Conservation (phyloP, 2,888 invertebrate genomes). For the Chrysopilus asiliformis region DNA sequence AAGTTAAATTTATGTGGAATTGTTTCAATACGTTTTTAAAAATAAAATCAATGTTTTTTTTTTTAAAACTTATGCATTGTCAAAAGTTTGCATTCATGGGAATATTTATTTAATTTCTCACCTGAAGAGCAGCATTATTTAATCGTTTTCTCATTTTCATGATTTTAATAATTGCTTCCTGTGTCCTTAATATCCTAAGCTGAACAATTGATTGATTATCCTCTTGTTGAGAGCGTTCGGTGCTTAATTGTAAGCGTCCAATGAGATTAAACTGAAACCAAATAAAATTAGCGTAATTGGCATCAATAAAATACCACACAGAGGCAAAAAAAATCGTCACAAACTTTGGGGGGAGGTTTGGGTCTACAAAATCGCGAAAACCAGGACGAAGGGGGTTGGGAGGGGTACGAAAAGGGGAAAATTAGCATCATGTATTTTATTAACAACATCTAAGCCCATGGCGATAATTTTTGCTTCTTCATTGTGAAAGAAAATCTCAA, state of each 20-base stretch:
- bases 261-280: constrained; percentile 67
- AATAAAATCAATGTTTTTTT: constrained; percentile 5
- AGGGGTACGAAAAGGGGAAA: too few species aligned
- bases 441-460: too few species aligned
- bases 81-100: neutral
- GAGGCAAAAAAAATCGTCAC: neutral
- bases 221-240: constrained; percentile 89
- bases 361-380: too few species aligned
- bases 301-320: neutral
- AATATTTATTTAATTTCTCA: constrained; percentile 23
- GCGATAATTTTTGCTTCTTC: too few species aligned
- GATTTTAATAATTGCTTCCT: constrained; percentile 99
- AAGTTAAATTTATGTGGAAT: too few species aligned
- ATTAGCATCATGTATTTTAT: too few species aligned
- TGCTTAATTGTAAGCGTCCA: constrained; percentile 87
- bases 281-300: constrained; percentile 6
- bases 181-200: constrained; percentile 77
- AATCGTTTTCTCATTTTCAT: constrained; percentile 95
- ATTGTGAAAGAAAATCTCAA: too few species aligned
- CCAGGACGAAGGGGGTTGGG: too few species aligned
- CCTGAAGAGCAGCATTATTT: constrained; percentile 85
- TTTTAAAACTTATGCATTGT: constrained; percentile 1
- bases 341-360: too few species aligned
- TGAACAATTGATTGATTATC: constrained; percentile 98
- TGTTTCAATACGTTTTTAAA: constrained; percentile 7